Evolutionary conservation across 2,113 vertebrate species (phyloP), one percentile per base, ranked within the genome.

Genomic region (Sciurus niger): DNA sequence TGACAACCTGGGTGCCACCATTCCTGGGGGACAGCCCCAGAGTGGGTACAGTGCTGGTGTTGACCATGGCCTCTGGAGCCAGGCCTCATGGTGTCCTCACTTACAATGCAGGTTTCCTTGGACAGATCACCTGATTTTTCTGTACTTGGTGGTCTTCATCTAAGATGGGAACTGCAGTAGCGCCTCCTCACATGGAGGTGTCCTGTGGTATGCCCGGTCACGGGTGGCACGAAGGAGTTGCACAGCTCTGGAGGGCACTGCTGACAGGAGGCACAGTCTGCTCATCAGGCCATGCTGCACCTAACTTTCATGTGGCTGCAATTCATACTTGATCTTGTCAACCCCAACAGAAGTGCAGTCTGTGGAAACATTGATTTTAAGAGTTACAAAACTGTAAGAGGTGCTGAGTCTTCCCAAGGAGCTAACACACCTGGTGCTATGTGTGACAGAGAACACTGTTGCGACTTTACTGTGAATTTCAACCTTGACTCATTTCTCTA

Each of bases 311-410:
- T 0, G 3, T 1, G n/a, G 34, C 6, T 25, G 73, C 20, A 76
- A 32, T 48, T 73, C 67, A 70, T 32, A 0, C 8, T 28, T 22
- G 11, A 37, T n/a, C n/a, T n/a, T 60, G 70, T 34, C 24, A 20
- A 8, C 4, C n/a, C 8, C 0, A 58, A 13, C n/a, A 22, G 34
- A 2, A 24, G 4, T 9, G 1, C 14, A 7, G 37, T n/a, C 67
- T 90, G 51, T 55, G 37, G 22, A 76, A 82, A 22, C 22, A 40
- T 90, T 43, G 43, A 72, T 68, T 10, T 37, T 13, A 77, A 90
- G 10, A 65, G 30, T 20, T 17, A 37, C 16, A 82, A 48, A 60
- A 74, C 55, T 46, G 1, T 7, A 48, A 63, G 46, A 77, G n/a
- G 28, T 20, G 9, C n/a, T 5, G 25, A 1, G 22, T 67, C 53